These are phyloP conservation scores for Oplegnathus fasciatus DNA, from an alignment of 2,113 vertebrate genomes.

Conservation along the genomic window DNA sequence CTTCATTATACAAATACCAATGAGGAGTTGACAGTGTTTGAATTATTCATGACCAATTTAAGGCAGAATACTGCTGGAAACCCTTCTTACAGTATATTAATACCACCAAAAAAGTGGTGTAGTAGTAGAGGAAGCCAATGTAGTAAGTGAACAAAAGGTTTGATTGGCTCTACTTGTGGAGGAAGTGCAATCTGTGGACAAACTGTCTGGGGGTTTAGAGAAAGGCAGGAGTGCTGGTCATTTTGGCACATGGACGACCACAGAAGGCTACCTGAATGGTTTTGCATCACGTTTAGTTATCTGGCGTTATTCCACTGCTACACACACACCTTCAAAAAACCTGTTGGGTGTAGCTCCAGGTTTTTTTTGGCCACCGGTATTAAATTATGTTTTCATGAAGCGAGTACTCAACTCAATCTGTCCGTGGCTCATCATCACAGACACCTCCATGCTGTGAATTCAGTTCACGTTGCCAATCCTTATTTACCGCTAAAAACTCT, in stretches of 20 bases:
- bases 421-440: slow-evolving; percentile 53
- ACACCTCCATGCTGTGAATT: slow-evolving; percentile 45
- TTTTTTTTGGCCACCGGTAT: neutral
- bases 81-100: slow-evolving; percentile 39
- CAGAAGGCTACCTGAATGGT: slow-evolving; percentile 10
- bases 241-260: slow-evolving; percentile 34
- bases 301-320: slow-evolving; percentile 12
- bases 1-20: slow-evolving; percentile 38
- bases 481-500: slow-evolving; percentile 9
- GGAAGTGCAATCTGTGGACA: slow-evolving; percentile 62
- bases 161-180: slow-evolving; percentile 57
- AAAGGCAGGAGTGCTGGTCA: slow-evolving; percentile 18
- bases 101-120: slow-evolving; percentile 25
- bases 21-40: slow-evolving; percentile 13
- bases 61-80: slow-evolving; percentile 41
- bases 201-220: slow-evolving; percentile 56
- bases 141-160: slow-evolving; percentile 56
- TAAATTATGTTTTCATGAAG: slow-evolving; percentile 14
- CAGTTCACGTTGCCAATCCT: slow-evolving; percentile 42
- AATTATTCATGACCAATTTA: slow-evolving; percentile 61
- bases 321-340: slow-evolving; percentile 10
- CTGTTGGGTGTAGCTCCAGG: slow-evolving; percentile 13
- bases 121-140: slow-evolving; percentile 46
- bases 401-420: slow-evolving; percentile 24
- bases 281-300: slow-evolving; percentile 10